Percentiles rank a stretch among this genome's conserved stretches.
These are phyloP conservation scores for Drosophila emarginata DNA, from an alignment of 2,888 invertebrate species.

Conservation along the genomic window DNA sequence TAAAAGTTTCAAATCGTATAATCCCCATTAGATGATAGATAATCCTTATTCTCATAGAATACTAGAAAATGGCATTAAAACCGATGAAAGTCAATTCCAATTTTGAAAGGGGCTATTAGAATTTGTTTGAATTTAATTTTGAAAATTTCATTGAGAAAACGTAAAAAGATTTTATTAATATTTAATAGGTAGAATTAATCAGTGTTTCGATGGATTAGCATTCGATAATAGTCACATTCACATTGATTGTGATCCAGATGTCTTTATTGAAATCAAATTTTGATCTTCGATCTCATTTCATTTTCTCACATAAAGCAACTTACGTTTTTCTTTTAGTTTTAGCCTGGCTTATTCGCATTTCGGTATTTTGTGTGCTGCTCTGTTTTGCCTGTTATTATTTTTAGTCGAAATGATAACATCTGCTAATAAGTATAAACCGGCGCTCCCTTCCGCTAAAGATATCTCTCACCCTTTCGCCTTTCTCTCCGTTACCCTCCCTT, in stretches of 20 bases:
- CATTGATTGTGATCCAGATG: not conserved
- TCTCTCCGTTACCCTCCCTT: not conserved
- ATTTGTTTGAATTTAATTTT: too few species aligned
- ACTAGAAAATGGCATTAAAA: too few species aligned
- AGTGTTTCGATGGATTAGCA: too few species aligned
- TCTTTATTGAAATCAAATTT: not conserved
- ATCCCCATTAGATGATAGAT: too few species aligned
- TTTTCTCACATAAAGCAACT: not conserved
- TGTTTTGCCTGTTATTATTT: slow-evolving; percentile 39
- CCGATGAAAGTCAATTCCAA: too few species aligned
- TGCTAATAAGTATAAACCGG: slow-evolving; percentile 55
- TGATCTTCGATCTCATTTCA: not conserved
- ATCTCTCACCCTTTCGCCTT: slow-evolving; percentile 1
- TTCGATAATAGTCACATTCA: too few species aligned
- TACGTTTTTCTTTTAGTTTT: not conserved
- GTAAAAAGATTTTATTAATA: too few species aligned
- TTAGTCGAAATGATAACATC: slow-evolving; percentile 56
- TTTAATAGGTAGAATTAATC: too few species aligned
- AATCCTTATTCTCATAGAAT: too few species aligned
- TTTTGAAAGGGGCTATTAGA: too few species aligned
- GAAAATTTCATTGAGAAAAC: too few species aligned
- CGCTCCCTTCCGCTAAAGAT: slow-evolving; percentile 62
- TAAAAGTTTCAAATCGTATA: too few species aligned
- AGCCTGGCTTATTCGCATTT: slow-evolving; percentile 18
- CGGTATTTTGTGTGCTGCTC: slow-evolving; percentile 10